Base-by-base conservation (phyloP, 2,113 vertebrate species). In the Ramphastos sulfuratus region DNA sequence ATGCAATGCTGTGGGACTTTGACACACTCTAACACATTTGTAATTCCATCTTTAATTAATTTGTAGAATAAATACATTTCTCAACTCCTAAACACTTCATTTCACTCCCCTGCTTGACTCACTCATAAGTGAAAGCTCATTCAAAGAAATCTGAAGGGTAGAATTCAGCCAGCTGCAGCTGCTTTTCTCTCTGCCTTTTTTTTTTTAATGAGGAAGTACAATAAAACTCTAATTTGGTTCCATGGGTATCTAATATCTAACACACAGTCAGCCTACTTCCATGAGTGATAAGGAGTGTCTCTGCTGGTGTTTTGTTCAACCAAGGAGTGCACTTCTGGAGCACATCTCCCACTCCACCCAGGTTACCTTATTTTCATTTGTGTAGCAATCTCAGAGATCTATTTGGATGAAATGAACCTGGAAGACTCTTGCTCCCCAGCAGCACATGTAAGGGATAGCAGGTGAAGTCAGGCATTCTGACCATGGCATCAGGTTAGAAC, bases 11-110 rank as follows among this genome's bases (percentile, higher is more conserved):
- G 28, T 44, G 70, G 50, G 77, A 55, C 55, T 86, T 56, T 54
- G 54, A 88, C 37, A 92, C 80, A 84, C 27, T 56, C 18, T 60
- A 78, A 90, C 4, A 31, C 6, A 54, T 65, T 86, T 93, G 27
- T 81, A 83, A 90, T 75, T 86, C n/a, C 44, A 89, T 21, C 75
- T 71, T 71, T 82, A 95, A 94, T 95, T 94, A 87, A 94, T 59
- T 75, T 84, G 31, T 90, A 25, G 21, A 77, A 69, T 86, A 92
- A 93, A 92, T 73, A 67, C 50, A 71, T 75, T 90, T 89, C 74
- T 83, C 31, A 92, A 87, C 81, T 61, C 48, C 76, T 75, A 64
- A 88, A 81, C 80, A 93, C 27, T 67, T 92, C 58, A 48, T n/a
- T 92, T 93, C 76, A 56, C 33, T 13, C 25, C 18, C 91, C 56